Percentiles rank a stretch among this genome's conserved stretches.
Evolutionary conservation across 2,888 invertebrate species (phyloP).

Genomic region (Pilophorus perplexus): DNA sequence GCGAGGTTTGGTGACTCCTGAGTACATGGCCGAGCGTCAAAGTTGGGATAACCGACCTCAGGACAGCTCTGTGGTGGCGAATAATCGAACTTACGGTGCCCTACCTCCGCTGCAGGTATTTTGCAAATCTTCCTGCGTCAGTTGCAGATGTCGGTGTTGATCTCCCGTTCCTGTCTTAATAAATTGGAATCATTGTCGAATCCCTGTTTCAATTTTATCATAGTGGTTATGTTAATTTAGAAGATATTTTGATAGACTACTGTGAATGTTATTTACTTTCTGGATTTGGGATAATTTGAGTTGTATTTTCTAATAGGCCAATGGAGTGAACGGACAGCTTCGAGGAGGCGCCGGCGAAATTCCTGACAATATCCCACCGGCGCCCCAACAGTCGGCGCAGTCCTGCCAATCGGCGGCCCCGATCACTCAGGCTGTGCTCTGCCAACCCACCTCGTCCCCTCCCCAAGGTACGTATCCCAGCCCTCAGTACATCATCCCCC

Average conservation of each 20-base stretch:
- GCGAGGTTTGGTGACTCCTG: slow-evolving; percentile 68
- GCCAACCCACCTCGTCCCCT: slow-evolving; percentile 39
- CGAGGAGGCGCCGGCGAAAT: slow-evolving; percentile 26
- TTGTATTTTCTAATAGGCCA: no score
- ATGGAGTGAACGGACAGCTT: slow-evolving; percentile 40
- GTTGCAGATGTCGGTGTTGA: no score
- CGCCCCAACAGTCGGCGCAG: slow-evolving; percentile 22
- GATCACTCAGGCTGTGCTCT: slow-evolving; percentile 41
- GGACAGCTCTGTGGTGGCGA: slow-evolving; percentile 55
- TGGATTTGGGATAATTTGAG: no score
- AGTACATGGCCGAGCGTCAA: slow-evolving; percentile 63
- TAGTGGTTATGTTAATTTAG: no score
- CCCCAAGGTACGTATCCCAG: slow-evolving; percentile 39
- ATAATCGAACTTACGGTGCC: slow-evolving; percentile 59
- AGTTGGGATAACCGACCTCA: slow-evolving; percentile 50
- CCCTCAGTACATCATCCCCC: slow-evolving; percentile 18
- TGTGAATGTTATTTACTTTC: no score
- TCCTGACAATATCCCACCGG: slow-evolving; percentile 34
- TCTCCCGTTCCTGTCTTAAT: no score
- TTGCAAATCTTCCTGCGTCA: no score
- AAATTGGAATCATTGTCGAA: no score
- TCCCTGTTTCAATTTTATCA: background rate
- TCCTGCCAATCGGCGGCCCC: slow-evolving; percentile 35
- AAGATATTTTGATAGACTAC: no score
- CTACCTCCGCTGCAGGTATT: slow-evolving; percentile 52